phyloP scores from a whole-genome alignment of 2,797 vertebrate genomes.

The Erithacus rubecula region DNA sequence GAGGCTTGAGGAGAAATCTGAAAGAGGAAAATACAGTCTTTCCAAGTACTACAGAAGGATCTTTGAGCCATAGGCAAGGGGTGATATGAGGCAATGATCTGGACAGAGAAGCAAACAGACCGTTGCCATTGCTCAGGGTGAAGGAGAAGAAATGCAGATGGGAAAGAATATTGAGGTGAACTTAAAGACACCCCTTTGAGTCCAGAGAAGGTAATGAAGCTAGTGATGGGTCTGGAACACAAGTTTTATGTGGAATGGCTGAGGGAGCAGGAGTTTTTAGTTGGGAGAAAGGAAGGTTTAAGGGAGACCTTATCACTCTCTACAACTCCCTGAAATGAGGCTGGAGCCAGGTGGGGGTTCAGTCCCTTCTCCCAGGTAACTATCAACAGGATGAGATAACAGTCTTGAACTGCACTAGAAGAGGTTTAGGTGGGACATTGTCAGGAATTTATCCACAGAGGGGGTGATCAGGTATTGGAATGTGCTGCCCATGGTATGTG shows the following conservation, averaged over 20 bases:
- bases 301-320: not conserved
- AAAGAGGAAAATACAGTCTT: not conserved
- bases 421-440: not conserved
- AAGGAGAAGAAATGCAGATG: not conserved
- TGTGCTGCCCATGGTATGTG: not conserved
- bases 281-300: not conserved
- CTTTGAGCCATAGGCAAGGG: not conserved
- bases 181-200: not conserved
- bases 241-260: not conserved
- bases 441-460: not conserved
- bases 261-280: not conserved
- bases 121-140: not conserved
- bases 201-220: not conserved
- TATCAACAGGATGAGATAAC: rapidly evolving
- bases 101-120: not conserved
- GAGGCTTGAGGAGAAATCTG: not conserved
- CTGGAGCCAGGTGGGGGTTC: not conserved
- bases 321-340: not conserved
- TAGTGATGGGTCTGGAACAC: not conserved
- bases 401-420: not conserved
- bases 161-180: not conserved
- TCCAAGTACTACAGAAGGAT: not conserved
- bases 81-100: not conserved
- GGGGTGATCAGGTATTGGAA: not conserved
- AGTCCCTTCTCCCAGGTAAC: not conserved